These are phyloP conservation scores for Caranx ignobilis DNA, from an alignment of 2,113 vertebrate genomes.

Conservation along the genomic window DNA sequence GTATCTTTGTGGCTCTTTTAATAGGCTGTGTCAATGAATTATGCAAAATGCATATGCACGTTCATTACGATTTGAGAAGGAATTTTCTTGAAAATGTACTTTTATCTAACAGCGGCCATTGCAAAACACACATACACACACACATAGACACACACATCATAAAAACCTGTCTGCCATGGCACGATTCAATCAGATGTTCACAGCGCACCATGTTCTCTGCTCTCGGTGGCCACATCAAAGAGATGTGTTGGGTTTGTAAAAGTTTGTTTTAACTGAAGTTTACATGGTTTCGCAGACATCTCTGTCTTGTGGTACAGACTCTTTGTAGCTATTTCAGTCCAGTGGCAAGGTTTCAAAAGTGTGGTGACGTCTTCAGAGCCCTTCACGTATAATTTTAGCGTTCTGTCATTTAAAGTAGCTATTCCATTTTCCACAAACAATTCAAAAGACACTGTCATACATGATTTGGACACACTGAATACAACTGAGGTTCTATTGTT, in stretches of 20 bases:
- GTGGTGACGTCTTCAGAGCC: slow-evolving; percentile 41
- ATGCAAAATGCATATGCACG: slow-evolving; percentile 53
- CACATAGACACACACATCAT: not conserved
- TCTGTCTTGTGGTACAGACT: slow-evolving; percentile 45
- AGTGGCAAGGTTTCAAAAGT: slow-evolving; percentile 38
- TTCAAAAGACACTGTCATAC: not conserved
- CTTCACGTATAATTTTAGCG: slow-evolving; percentile 54
- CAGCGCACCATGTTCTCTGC: slow-evolving; percentile 12
- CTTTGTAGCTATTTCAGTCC: slow-evolving; percentile 57
- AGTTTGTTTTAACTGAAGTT: slow-evolving; percentile 52
- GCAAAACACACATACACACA: not conserved
- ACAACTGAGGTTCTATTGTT: not conserved
- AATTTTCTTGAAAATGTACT: slow-evolving; percentile 42
- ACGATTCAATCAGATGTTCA: slow-evolving; percentile 16
- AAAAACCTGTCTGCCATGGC: not conserved
- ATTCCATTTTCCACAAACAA: slow-evolving; percentile 49
- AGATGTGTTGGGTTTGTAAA: not conserved
- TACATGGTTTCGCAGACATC: slow-evolving; percentile 34
- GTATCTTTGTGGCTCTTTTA: slow-evolving; percentile 64
- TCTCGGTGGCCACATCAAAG: slow-evolving; percentile 46
- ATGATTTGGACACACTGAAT: not conserved
- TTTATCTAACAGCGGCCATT: slow-evolving; percentile 27
- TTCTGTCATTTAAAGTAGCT: slow-evolving; percentile 35
- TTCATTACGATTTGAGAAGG: slow-evolving; percentile 47
- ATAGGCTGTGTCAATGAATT: slow-evolving; percentile 57